A percentile compares a stretch with the other conserved stretches of the same genome.
These are phyloP conservation scores for Bucco capensis DNA, from an alignment of 2,113 vertebrate species.

Conservation along the genomic window DNA sequence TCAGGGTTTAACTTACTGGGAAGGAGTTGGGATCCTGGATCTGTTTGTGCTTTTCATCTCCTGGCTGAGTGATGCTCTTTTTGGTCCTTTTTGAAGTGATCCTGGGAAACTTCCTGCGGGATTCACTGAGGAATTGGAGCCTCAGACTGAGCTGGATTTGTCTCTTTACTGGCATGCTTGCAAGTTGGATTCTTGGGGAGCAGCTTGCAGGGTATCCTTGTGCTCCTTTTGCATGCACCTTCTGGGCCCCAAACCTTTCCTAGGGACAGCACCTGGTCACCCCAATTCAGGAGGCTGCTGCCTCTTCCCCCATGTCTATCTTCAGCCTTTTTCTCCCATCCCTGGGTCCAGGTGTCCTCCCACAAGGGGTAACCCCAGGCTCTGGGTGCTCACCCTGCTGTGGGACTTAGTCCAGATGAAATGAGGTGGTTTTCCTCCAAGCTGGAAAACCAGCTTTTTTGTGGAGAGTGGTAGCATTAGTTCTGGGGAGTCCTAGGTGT, in stretches of 20 bases:
- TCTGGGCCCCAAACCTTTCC: neutral
- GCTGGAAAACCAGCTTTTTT: rapidly evolving
- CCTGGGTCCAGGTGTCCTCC: rapidly evolving
- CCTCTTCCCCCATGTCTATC: rapidly evolving
- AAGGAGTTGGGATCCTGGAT: neutral
- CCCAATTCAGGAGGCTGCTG: neutral
- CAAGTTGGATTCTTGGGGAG: neutral
- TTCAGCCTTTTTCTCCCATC: neutral
- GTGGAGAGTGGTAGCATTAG: rapidly evolving
- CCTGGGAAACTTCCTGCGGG: rapidly evolving
- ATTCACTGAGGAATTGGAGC: neutral
- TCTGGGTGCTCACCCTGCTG: rapidly evolving
- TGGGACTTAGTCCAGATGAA: rapidly evolving
- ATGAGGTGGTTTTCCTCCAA: neutral
- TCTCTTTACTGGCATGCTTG: rapidly evolving
- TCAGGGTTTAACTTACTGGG: neutral
- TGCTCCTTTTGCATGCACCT: neutral
- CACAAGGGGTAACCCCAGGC: rapidly evolving
- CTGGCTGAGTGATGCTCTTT: neutral
- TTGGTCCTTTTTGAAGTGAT: neutral
- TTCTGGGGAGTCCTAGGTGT: neutral
- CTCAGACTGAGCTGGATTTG: neutral
- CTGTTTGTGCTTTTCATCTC: rapidly evolving
- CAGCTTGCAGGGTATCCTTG: neutral
- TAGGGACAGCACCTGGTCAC: neutral